A percentile compares a stretch with the other conserved stretches of the same genome.
Conservation (phyloP, 1,140 invertebrate species). For the Eulimnadia texana region DNA sequence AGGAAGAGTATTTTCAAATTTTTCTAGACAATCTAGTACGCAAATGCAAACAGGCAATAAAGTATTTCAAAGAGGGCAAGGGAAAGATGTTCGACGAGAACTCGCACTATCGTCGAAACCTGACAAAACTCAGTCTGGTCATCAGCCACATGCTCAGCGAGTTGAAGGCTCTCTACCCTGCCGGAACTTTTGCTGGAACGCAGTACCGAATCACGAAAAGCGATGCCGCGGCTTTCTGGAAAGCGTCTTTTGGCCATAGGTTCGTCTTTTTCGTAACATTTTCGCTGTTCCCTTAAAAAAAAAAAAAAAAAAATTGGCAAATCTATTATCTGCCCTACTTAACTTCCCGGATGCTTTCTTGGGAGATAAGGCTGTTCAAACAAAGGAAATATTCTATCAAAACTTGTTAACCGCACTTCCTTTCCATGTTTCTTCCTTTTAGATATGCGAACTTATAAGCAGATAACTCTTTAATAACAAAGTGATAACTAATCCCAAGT, state of each 20-base stretch:
- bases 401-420: too few species aligned
- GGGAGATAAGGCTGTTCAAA: too few species aligned
- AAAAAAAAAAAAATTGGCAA: too few species aligned
- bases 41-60: conserved; percentile 96
- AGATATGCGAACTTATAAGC: too few species aligned
- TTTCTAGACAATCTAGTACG: conserved; percentile 96
- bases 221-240: conserved; percentile 98
- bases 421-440: too few species aligned
- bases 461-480: too few species aligned
- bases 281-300: too few species aligned
- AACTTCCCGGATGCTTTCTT: too few species aligned
- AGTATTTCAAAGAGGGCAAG: conserved; percentile 95
- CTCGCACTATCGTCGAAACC: conserved; percentile 83
- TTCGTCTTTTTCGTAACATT: conserved; percentile 29
- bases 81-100: conserved; percentile 98
- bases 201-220: conserved; percentile 97
- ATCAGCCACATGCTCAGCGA: conserved; percentile 99
- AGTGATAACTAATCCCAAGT: too few species aligned
- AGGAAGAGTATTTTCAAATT: conserved; percentile 91
- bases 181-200: conserved; percentile 86
- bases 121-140: conserved; percentile 95
- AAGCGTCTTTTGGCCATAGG: conserved; percentile 88
- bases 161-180: conserved; percentile 93
- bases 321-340: too few species aligned
- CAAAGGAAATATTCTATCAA: too few species aligned